Conservation (phyloP, 2,888 invertebrate genomes). For the Vanessa cardui region DNA sequence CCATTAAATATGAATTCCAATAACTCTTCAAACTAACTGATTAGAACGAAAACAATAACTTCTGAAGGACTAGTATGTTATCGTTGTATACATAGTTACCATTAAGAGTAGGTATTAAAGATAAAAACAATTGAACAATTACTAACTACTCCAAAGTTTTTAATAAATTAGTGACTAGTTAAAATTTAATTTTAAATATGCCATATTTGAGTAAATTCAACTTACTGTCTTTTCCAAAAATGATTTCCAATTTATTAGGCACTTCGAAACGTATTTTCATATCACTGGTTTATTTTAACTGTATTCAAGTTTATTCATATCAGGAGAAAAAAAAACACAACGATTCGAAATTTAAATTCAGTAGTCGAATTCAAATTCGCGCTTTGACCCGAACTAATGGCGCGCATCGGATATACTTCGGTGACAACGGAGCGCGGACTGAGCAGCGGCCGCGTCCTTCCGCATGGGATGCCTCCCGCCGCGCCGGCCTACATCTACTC, state of each 20-base stretch:
- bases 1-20: not conserved
- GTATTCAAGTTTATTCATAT: not conserved
- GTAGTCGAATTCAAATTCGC: slow-evolving; percentile 43
- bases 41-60: no score
- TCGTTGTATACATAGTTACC: not conserved
- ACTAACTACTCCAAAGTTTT: no score
- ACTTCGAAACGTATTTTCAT: slow-evolving; percentile 80
- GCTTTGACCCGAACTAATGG: slow-evolving; percentile 55
- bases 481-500: slow-evolving; percentile 72
- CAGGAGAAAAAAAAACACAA: slow-evolving; percentile 14
- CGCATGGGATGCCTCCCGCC: slow-evolving; percentile 77
- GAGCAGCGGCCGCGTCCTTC: slow-evolving; percentile 67
- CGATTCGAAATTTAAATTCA: slow-evolving; percentile 19
- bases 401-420: slow-evolving; percentile 67
- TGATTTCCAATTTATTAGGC: slow-evolving; percentile 80
- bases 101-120: no score
- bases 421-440: slow-evolving; percentile 65
- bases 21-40: not conserved
- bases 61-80: not conserved
- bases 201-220: not conserved
- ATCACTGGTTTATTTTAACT: slow-evolving; percentile 54
- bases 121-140: no score
- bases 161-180: no score
- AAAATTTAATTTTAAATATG: not conserved
- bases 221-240: slow-evolving; percentile 70